Evolutionary conservation across 35 echinoderm and acorn worm species (phyloP).

Genomic region (Ophiothrix spiculata): DNA sequence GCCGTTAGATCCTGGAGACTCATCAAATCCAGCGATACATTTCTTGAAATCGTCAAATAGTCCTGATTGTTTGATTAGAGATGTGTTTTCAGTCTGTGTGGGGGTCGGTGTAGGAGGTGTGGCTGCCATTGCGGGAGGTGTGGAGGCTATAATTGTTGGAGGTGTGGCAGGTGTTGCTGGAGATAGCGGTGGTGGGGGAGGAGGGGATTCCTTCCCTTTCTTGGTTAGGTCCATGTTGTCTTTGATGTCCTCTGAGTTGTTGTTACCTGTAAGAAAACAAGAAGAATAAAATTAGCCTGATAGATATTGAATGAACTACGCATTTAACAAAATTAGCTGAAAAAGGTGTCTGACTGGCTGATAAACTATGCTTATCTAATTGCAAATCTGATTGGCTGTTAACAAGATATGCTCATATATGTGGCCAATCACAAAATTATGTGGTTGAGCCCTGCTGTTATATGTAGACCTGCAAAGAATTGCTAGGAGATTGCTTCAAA

Average conservation of each 20-base stretch:
- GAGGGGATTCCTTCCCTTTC: background rate
- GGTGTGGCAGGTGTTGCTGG: background rate
- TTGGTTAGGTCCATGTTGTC: background rate
- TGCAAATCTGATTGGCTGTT: too few relatives aligned
- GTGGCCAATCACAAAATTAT: too few relatives aligned
- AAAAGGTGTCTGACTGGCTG: too few relatives aligned
- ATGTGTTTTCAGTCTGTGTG: background rate
- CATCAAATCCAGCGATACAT: conserved; percentile 90
- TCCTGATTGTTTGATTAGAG: conserved; percentile 47
- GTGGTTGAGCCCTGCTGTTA: too few relatives aligned
- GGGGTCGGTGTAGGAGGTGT: background rate
- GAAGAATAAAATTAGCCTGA: too few relatives aligned
- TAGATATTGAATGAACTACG: too few relatives aligned
- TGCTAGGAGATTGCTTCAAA: too few relatives aligned
- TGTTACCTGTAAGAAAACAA: background rate
- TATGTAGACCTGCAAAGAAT: too few relatives aligned
- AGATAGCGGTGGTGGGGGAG: background rate
- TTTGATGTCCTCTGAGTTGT: background rate
- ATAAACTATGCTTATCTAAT: too few relatives aligned
- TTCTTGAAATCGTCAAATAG: conserved; percentile 91
- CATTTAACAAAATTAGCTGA: too few relatives aligned
- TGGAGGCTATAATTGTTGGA: too few relatives aligned
- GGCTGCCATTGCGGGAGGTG: background rate
- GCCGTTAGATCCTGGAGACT: background rate
- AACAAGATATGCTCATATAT: too few relatives aligned